Conservation (phyloP, 2,888 invertebrate species). For the Erebia epiphron region DNA sequence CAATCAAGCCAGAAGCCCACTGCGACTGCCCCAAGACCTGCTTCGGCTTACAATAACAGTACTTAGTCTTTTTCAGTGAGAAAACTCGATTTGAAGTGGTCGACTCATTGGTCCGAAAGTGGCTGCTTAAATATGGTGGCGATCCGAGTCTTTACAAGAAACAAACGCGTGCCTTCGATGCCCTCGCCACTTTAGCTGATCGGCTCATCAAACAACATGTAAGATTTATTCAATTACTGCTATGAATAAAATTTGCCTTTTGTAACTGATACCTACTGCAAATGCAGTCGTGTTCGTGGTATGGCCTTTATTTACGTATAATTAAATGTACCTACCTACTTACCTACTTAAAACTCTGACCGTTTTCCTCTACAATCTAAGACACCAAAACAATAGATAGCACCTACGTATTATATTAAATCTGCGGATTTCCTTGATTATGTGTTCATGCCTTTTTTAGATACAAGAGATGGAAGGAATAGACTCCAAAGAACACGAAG, state of each 20-base stretch:
- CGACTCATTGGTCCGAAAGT: conserved; percentile 61
- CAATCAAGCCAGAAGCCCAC: no score
- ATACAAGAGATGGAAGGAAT: conserved; percentile 62
- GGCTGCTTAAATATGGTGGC: conserved; percentile 66
- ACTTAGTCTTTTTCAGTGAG: conserved; percentile 47
- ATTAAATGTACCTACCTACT: no score
- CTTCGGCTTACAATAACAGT: background rate
- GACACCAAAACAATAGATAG: no score
- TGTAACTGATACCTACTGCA: no score
- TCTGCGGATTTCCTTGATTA: no score
- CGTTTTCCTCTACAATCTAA: no score
- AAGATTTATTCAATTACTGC: conserved; percentile 32
- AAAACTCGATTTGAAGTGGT: conserved; percentile 68
- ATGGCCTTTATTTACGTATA: no score
- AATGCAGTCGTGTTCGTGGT: no score
- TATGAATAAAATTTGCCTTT: background rate
- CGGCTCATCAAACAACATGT: conserved; percentile 67
- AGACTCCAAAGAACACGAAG: conserved; percentile 45
- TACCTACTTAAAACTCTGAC: no score
- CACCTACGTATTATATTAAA: no score
- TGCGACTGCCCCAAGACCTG: no score
- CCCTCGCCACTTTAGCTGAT: conserved; percentile 65
- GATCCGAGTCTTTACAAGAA: conserved; percentile 71
- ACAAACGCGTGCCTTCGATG: conserved; percentile 70
- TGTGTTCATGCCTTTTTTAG: conserved; percentile 42